These are phyloP conservation scores for Apamea anceps DNA, from an alignment of 2,888 invertebrate species.

Conservation along the genomic window DNA sequence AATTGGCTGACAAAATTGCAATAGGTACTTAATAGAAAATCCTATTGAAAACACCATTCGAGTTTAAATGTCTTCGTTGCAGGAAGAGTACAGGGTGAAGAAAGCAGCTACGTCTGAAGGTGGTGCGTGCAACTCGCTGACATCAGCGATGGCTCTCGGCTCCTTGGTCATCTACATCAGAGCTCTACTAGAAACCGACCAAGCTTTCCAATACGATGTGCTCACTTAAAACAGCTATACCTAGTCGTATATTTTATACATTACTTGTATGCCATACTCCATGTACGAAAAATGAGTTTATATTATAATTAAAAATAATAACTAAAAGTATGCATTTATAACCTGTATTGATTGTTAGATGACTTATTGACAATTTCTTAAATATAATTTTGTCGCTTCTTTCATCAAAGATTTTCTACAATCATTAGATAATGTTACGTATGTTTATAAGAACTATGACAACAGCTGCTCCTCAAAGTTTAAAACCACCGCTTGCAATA, in stretches of 20 bases:
- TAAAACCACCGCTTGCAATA: slow-evolving; percentile 76
- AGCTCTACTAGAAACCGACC: slow-evolving; percentile 85
- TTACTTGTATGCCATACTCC: slow-evolving; percentile 16
- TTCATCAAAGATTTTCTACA: background rate
- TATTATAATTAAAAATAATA: slow-evolving; percentile 30
- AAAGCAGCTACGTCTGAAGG: slow-evolving; percentile 84
- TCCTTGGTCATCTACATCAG: slow-evolving; percentile 83
- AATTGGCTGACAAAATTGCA: background rate
- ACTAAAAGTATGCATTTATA: slow-evolving; percentile 1
- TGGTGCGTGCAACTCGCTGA: slow-evolving; percentile 84
- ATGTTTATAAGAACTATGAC: slow-evolving; percentile 71
- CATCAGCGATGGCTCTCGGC: slow-evolving; percentile 87
- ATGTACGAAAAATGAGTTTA: slow-evolving; percentile 1
- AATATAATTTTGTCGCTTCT: slow-evolving; percentile 1
- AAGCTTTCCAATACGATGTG: slow-evolving; percentile 87
- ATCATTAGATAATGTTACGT: slow-evolving; percentile 68
- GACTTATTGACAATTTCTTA: background rate
- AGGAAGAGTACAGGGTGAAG: slow-evolving; percentile 86
- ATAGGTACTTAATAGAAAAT: background rate
- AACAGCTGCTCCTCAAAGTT: slow-evolving; percentile 44
- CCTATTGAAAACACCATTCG: background rate
- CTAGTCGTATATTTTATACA: background rate
- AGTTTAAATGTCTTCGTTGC: slow-evolving; percentile 28
- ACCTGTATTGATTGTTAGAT: slow-evolving; percentile 1
- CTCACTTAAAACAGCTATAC: slow-evolving; percentile 69